Evolutionary conservation across 2,888 invertebrate species (phyloP).

Genomic region (Drosophila nigricruria): DNA sequence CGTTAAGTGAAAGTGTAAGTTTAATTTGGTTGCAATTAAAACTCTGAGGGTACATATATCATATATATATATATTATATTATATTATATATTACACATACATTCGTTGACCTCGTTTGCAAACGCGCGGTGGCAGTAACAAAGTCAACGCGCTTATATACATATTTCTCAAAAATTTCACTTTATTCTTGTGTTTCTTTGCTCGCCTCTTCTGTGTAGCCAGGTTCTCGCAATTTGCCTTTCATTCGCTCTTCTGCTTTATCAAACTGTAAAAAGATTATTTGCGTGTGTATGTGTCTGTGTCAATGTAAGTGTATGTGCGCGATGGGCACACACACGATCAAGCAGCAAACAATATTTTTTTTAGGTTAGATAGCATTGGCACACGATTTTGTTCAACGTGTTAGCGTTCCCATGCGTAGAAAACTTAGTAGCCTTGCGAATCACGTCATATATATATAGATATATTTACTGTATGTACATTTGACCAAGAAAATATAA

Average conservation of each 20-base stretch:
- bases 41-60: no score
- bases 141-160: constrained; percentile 50
- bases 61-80: constrained; percentile 18
- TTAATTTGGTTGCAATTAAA: constrained; percentile 18
- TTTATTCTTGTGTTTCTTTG: constrained; percentile 59
- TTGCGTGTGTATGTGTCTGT: constrained; percentile 24
- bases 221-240: constrained; percentile 53
- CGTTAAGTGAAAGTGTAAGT: constrained; percentile 78
- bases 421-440: constrained; percentile 30
- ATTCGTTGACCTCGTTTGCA: constrained; percentile 72
- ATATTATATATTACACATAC: constrained; percentile 25
- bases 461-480: constrained; percentile 13
- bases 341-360: constrained; percentile 32
- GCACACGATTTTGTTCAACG: constrained; percentile 44
- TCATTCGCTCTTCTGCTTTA: constrained; percentile 62
- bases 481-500: constrained; percentile 28
- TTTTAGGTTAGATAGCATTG: constrained; percentile 59
- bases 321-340: constrained; percentile 32
- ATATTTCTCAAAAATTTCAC: constrained; percentile 66
- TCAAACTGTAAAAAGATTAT: constrained; percentile 70
- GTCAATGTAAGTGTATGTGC: neutral
- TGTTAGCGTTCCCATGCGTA: constrained; percentile 30
- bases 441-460: constrained; percentile 29
- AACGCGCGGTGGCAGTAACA: constrained; percentile 45
- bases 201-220: constrained; percentile 40